Evolutionary conservation across 2,113 vertebrate genomes (phyloP), one percentile per base, ranked within the genome.

Genomic region (Larimichthys crocea): DNA sequence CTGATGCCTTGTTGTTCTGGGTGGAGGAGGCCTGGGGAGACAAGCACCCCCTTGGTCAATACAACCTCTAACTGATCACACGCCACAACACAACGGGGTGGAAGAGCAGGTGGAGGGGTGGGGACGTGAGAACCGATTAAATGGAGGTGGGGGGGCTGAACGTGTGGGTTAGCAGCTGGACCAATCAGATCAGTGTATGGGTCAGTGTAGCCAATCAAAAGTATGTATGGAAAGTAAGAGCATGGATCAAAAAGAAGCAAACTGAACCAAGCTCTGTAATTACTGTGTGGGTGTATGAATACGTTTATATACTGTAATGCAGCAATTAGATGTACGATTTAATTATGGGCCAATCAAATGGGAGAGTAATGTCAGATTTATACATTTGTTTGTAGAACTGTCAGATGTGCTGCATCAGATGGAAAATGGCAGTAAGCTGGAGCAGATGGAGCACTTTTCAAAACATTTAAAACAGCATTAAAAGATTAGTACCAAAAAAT

Each of bases 11-110:
- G 93, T 87, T 94, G 92, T 92, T 94, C 91, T 82, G 89, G 88
- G 88, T 85, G 90, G 94, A 91, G 82, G 93, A 92, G 76, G 92
- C 94, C 94, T 95, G 94, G 74, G 83, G 92, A 95, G 89, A 95
- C 90, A 95, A 94, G 80, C 87, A 92, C 63, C 86, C 90, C 84
- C 62, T 3, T 63, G 84, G 87, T 94, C 88, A 94, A 88, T 88
- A 90, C 69, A 90, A 83, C 67, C 83, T 88, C 84, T 76, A 78
- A 76, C 69, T 74, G 79, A 88, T 24, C 67, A 88, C 16, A 89
- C 20, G 22, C 67, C 86, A 89, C 72, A 80, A 84, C 68, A 86
- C 57, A 89, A 66, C 11, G 0, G 57, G 68, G 72, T 68, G 72
- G 48, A 83, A 31, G 60, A 78, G 55, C 29, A 76, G 81, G 68